phyloP scores from a whole-genome alignment of 2,113 vertebrate genomes.

The Camelus dromedarius region DNA sequence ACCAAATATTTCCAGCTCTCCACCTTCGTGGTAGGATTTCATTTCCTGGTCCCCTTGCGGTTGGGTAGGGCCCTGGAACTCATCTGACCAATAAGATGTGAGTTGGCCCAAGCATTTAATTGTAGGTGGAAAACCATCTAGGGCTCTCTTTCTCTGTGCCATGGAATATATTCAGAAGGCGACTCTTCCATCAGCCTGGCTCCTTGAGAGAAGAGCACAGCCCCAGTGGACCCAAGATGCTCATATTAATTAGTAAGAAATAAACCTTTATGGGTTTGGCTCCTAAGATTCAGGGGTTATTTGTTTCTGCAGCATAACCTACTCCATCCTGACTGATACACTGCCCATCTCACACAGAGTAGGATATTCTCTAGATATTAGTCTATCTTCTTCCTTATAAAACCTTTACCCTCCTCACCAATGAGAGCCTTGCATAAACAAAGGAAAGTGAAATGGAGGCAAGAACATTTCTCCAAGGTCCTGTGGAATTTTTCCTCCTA shows the following conservation, averaged over 20 bases:
- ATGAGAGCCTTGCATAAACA: not conserved
- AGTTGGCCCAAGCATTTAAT: not conserved
- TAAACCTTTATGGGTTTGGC: not conserved
- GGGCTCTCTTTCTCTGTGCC: not conserved
- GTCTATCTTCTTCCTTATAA: not conserved
- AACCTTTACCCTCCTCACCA: not conserved
- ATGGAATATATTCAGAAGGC: not conserved
- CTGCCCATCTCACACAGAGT: not conserved
- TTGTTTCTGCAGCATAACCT: not conserved
- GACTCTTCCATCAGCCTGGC: not conserved
- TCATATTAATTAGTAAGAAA: not conserved
- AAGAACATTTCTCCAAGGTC: not conserved
- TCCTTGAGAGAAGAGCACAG: not conserved
- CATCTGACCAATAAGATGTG: not conserved
- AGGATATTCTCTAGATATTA: not conserved
- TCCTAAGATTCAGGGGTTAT: not conserved
- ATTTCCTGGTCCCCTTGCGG: not conserved
- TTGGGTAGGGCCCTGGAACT: not conserved
- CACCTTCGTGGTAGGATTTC: not conserved
- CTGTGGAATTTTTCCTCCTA: not conserved
- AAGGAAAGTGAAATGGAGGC: not conserved
- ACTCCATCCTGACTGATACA: not conserved
- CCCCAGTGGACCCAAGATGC: not conserved
- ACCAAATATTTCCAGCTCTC: not conserved
- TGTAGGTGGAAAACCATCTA: not conserved